Conservation (phyloP, 2,888 invertebrate genomes). For the Sylvicola cinctus region DNA sequence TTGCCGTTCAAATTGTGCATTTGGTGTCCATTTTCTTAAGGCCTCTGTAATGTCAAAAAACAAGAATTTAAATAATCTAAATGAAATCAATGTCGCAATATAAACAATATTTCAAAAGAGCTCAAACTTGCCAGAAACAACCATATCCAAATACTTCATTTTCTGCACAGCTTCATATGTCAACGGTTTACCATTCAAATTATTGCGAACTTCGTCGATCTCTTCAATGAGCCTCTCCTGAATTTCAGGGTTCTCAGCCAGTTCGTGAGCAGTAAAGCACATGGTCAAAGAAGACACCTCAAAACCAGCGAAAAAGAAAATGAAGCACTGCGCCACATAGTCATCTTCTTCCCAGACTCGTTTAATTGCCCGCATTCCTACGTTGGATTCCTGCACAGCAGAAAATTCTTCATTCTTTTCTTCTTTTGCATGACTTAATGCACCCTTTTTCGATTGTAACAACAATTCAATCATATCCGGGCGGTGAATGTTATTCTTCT, state of each 20-base stretch:
- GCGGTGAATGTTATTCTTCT: constrained; percentile 25
- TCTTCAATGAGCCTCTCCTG: constrained; percentile 28
- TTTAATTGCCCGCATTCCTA: constrained; percentile 12
- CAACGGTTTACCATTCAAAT: constrained; percentile 21
- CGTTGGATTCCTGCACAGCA: constrained; percentile 24
- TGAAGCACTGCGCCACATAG: constrained; percentile 12
- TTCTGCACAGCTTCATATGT: constrained; percentile 30
- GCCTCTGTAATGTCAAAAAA: too few species aligned
- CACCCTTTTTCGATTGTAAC: constrained; percentile 23
- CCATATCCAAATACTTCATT: constrained; percentile 40
- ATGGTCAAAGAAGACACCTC: constrained; percentile 24
- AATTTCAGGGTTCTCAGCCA: constrained; percentile 29
- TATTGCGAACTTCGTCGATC: constrained; percentile 24
- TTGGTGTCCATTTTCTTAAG: constrained; percentile 29
- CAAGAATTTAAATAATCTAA: too few species aligned
- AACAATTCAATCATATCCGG: constrained; percentile 34
- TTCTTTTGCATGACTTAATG: constrained; percentile 1
- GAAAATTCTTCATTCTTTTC: constrained; percentile 12
- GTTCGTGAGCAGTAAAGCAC: constrained; percentile 27
- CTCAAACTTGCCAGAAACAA: too few species aligned
- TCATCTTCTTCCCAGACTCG: constrained; percentile 14
- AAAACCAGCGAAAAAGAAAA: constrained; percentile 29
- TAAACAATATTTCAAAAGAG: too few species aligned
- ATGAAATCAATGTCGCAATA: too few species aligned
- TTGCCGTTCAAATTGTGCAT: constrained; percentile 24